A percentile compares a stretch with the other conserved stretches of the same genome.
These are phyloP conservation scores for Manis pentadactyla DNA, from an alignment of 2,797 vertebrate species.

Conservation along the genomic window DNA sequence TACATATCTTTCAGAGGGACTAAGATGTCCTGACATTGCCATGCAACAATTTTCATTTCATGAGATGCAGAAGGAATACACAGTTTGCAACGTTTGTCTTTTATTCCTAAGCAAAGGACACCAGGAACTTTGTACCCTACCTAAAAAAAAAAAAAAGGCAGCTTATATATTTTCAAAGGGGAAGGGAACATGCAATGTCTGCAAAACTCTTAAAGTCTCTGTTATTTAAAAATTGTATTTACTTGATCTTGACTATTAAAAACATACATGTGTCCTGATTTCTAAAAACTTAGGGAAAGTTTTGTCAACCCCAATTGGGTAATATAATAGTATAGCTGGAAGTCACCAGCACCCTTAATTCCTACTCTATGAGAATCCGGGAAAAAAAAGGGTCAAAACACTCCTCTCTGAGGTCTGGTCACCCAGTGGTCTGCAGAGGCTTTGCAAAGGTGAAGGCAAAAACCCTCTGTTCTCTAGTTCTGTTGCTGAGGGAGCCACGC, in stretches of 20 bases:
- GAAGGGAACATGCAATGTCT: not conserved
- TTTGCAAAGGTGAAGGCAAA: not conserved
- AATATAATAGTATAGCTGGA: not conserved
- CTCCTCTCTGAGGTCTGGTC: not conserved
- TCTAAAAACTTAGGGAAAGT: conserved; percentile 5
- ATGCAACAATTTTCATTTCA: not conserved
- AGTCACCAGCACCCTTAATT: not conserved
- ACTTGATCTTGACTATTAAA: not conserved
- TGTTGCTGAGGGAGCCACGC: not conserved
- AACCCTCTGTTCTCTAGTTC: not conserved
- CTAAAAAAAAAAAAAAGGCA: not conserved
- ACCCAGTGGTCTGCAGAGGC: not conserved
- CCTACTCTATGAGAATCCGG: not conserved
- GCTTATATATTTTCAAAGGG: not conserved
- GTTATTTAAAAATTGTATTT: not conserved
- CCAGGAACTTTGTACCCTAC: not conserved
- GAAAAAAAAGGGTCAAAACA: not conserved
- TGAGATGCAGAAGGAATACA: not conserved
- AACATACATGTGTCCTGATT: not conserved
- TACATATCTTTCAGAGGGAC: not conserved
- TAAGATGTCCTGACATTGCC: not conserved
- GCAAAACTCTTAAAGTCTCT: not conserved
- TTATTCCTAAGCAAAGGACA: conserved; percentile 5
- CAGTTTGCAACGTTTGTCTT: not conserved
- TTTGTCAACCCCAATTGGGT: not conserved